Conservation (phyloP, 1,140 invertebrate species). For the Amphibalanus amphitrite region DNA sequence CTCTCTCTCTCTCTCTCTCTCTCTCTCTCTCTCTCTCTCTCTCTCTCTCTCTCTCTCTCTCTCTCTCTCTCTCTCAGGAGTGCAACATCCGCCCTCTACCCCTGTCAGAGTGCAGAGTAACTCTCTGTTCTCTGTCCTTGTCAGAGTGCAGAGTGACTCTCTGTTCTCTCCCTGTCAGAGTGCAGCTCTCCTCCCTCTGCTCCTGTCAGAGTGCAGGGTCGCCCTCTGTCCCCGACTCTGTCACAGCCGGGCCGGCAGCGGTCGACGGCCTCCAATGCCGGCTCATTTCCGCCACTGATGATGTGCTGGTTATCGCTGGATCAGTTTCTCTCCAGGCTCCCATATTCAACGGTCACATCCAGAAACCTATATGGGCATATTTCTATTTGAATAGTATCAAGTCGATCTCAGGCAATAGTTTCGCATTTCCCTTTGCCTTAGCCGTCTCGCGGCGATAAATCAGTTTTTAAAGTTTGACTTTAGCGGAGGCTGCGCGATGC, state of each 20-base stretch:
- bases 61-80: too few species aligned
- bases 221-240: not conserved
- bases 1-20: too few species aligned
- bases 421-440: not conserved
- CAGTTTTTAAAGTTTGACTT: slow-evolving; percentile 1
- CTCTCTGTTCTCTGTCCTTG: too few species aligned
- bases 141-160: too few species aligned
- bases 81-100: too few species aligned
- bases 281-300: not conserved
- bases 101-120: too few species aligned
- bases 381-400: slow-evolving; percentile 1
- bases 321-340: not conserved
- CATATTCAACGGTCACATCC: not conserved
- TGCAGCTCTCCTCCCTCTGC: too few species aligned
- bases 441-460: not conserved
- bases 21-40: too few species aligned
- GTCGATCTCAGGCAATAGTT: not conserved
- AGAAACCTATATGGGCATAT: not conserved
- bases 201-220: too few species aligned
- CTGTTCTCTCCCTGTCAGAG: too few species aligned
- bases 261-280: not conserved
- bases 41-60: too few species aligned
- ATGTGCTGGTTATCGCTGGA: not conserved
- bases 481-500: not conserved
- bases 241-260: not conserved